Base-by-base conservation (phyloP, 2,113 vertebrate species). In the Elgaria multicarinata region DNA sequence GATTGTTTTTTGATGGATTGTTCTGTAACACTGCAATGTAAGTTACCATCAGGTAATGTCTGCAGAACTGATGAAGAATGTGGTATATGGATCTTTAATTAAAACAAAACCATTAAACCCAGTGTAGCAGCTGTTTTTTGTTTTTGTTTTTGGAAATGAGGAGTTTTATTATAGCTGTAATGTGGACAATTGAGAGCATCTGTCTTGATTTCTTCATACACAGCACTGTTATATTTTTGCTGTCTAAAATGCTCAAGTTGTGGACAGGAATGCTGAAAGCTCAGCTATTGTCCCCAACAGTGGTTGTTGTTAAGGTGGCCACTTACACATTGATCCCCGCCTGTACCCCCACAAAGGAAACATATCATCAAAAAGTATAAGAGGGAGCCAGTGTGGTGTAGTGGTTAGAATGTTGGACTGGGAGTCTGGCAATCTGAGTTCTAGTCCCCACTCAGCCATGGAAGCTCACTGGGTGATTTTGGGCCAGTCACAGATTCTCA, bases 1-100 rank as follows among this genome's bases (percentile, higher is more conserved):
- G 66, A 85, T 90, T 94, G 88, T 72, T 83, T 90, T 92, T 93
- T 91, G 76, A 85, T 26, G 85, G 42, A 87, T 87, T 83, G 31
- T 31, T 94, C 88, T 33, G 20, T 93, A 62, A 39, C 4, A 78
- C 2, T 58, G 8, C 90, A 77, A 64, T 90, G 0, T 24, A 87
- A 87, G 39, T 90, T 85, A 86, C 84, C 24, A 85, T 71, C 31
- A 53, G 50, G 92, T 75, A 93, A 87, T 75, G 8, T 24, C 85
- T 93, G 77, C 71, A 31, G 33, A 90, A 58, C 7, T 85, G 77
- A 20, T 87, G 89, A 89, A 86, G 74, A 87, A 76, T 1, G 71
- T 81, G 91, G 91, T 79, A 89, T 78, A 4, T 50, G 55, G 14
- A 1, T 1, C 1, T 53, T 80, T 44, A 92, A 90, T 92, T 84